Base-by-base conservation (phyloP, 2,797 vertebrate genomes). In the Pantherophis alleghaniensis region DNA sequence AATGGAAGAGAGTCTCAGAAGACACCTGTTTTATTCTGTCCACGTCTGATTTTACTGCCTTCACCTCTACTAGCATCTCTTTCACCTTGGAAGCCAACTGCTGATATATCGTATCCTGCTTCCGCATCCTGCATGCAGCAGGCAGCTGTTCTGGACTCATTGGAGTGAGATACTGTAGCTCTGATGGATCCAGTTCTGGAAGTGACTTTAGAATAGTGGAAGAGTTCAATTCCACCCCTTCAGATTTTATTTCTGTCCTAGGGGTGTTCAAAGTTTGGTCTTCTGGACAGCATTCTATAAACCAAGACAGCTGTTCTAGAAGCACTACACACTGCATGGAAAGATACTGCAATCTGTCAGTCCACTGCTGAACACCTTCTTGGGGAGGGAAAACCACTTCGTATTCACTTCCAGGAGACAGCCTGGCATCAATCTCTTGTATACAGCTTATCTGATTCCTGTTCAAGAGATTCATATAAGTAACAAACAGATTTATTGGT, bases 211-310 rank as follows among this genome's bases (percentile, higher is more conserved):
- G 92, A 89, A 61, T 16, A 87, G 14, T 56, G 87, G 53, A 94
- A 28, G 94, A 87, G 22, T 24, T 89, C 32, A 90, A 47, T 74
- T 96, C 95, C 83, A 47, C 66, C 60, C 32, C 93, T 66, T 94
- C 91, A 86, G 20, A 2, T 92, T 94, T 92, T 90, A 26, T 55
- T 92, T 96, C 61, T 0, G 92, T 79, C 37, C 86, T 91, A 57
- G 95, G 13, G 20, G 24, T 28, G n/a, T 87, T 37, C 0, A 42
- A 12, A 60, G 69, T 57, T 42, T 95, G 94, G 47, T 97, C 97
- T 95, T 97, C 97, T 0, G 99, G 99, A 94, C 99, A 99, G 96
- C 99, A 99, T 61, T 98, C 98, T 7, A 99, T 94, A 95, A 99
- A 96, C 98, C 98, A 99, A 59, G 96, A 96, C 14, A 99, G 95